A percentile compares a stretch with the other conserved stretches of the same genome.
These are phyloP conservation scores for Macrotrachela quadricornifera DNA, from an alignment of 1,140 invertebrate species.

Conservation along the genomic window DNA sequence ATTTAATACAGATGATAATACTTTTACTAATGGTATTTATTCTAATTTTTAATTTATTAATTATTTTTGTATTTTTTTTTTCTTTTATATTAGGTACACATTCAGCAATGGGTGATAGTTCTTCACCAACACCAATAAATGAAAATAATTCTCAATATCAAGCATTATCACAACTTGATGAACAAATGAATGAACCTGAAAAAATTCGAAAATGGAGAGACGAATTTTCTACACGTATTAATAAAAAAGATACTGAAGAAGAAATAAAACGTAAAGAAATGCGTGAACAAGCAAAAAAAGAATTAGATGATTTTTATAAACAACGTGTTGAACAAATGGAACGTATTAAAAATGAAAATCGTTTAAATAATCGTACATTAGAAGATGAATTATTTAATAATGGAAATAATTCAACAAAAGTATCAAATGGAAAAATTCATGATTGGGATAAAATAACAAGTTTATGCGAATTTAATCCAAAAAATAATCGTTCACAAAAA, in stretches of 20 bases:
- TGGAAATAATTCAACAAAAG: no score
- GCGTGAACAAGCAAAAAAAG: slow-evolving; percentile 25
- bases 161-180: slow-evolving; percentile 36
- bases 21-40: background rate
- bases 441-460: slow-evolving; percentile 86
- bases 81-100: background rate
- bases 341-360: no score
- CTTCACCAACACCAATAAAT: background rate
- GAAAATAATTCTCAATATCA: slow-evolving; percentile 18
- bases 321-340: slow-evolving; percentile 72
- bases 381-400: no score
- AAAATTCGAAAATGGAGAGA: slow-evolving; percentile 78
- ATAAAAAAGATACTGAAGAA: slow-evolving; percentile 75
- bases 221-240: slow-evolving; percentile 60
- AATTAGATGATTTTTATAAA: slow-evolving; percentile 63
- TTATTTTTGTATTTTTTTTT: background rate
- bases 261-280: slow-evolving; percentile 34
- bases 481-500: slow-evolving; percentile 61
- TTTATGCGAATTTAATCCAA: slow-evolving; percentile 83
- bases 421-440: slow-evolving; percentile 27
- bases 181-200: slow-evolving; percentile 61
- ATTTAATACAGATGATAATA: background rate
- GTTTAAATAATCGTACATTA: no score
- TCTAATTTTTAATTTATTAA: background rate
- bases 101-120: background rate